Evolutionary conservation across 2,797 vertebrate species (phyloP).

Genomic region (Melanotaenia boesemani): DNA sequence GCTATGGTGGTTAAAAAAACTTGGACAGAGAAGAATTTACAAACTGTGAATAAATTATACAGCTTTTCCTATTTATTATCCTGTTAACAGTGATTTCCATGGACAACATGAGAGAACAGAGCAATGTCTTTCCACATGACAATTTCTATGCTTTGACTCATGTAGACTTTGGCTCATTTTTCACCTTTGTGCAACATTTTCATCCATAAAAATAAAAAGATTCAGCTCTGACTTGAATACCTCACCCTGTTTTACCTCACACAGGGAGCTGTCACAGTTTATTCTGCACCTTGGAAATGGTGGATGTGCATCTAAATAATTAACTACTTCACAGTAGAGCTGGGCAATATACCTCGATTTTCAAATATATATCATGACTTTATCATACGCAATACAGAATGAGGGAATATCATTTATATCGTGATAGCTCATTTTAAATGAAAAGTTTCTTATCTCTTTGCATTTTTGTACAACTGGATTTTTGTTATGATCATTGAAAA

Average conservation of each 20-base stretch:
- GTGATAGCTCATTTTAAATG: too few relatives aligned
- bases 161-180: slow-evolving; percentile 33
- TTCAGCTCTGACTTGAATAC: slow-evolving; percentile 5
- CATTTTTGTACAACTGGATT: too few relatives aligned
- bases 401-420: too few relatives aligned
- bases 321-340: neutral
- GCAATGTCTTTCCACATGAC: slow-evolving; percentile 38
- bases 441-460: too few relatives aligned
- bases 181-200: slow-evolving; percentile 44
- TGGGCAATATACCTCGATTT: too few relatives aligned
- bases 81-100: slow-evolving; percentile 22
- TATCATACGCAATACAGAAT: too few relatives aligned
- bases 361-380: too few relatives aligned
- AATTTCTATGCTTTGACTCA: slow-evolving; percentile 55
- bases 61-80: slow-evolving; percentile 26
- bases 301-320: neutral
- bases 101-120: slow-evolving; percentile 6
- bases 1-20: slow-evolving; percentile 14
- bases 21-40: slow-evolving; percentile 58
- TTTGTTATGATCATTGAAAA: too few relatives aligned
- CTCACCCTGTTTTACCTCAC: slow-evolving; percentile 28
- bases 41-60: slow-evolving; percentile 39
- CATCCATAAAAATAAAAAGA: slow-evolving; percentile 27
- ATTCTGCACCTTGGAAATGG: slow-evolving; percentile 11
- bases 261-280: slow-evolving; percentile 11